phyloP scores from a whole-genome alignment of 1,140 invertebrate species.

The Dreissena rostriformis region DNA sequence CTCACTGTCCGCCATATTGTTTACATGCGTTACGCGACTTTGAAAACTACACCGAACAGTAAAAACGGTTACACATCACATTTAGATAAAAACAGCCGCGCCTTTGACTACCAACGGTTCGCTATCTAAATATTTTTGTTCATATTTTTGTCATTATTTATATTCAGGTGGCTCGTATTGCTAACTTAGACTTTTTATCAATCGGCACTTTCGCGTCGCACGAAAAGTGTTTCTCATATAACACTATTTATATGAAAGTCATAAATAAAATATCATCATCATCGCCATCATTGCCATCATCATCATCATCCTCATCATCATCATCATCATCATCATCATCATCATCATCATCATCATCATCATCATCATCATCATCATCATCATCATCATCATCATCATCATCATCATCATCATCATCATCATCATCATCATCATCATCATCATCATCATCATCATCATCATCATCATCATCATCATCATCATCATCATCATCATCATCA shows the following conservation, averaged over 20 bases:
- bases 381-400: slow-evolving; percentile 25
- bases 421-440: slow-evolving; percentile 44
- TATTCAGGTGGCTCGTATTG: not conserved
- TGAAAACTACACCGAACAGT: slow-evolving; percentile 1
- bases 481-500: slow-evolving; percentile 41
- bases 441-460: not conserved
- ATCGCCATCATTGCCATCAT: slow-evolving; percentile 17
- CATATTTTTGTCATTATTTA: not conserved
- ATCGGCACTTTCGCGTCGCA: slow-evolving; percentile 26
- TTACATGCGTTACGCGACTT: slow-evolving; percentile 43
- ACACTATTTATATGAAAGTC: slow-evolving; percentile 10
- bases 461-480: slow-evolving; percentile 11
- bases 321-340: slow-evolving; percentile 16
- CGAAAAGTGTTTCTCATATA: slow-evolving; percentile 9
- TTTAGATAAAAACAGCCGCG: not conserved
- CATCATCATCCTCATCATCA: too few relatives aligned
- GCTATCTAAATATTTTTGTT: not conserved
- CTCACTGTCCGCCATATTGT: slow-evolving; percentile 28
- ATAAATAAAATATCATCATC: not conserved
- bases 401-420: slow-evolving; percentile 40
- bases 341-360: not conserved
- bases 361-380: slow-evolving; percentile 14
- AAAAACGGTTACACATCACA: not conserved
- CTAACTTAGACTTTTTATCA: not conserved
- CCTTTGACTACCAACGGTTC: too few relatives aligned